Evolutionary conservation across 2,888 invertebrate species (phyloP).

Genomic region (Eurytoma adleriae): DNA sequence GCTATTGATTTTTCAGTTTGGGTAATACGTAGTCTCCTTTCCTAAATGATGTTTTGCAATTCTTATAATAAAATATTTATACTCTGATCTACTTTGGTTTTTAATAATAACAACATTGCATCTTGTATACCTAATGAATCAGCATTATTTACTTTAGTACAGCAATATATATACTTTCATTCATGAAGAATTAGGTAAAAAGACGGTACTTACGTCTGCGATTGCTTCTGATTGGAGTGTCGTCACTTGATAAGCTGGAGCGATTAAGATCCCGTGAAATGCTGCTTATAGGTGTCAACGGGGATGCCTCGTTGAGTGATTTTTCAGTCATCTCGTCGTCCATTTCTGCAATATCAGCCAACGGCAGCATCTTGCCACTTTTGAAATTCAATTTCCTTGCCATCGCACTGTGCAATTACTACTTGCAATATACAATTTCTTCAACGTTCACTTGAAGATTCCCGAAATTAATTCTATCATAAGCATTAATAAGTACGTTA

Average conservation of each 20-base stretch:
- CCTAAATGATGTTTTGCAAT: too few relatives aligned
- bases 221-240: neutral
- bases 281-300: conserved; percentile 50
- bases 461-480: neutral
- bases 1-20: too few relatives aligned
- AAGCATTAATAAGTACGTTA: too few relatives aligned
- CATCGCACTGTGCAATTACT: conserved; percentile 1
- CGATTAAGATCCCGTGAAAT: conserved; percentile 47
- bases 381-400: conserved; percentile 24
- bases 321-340: conserved; percentile 18
- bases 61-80: too few relatives aligned
- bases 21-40: too few relatives aligned
- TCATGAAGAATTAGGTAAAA: neutral
- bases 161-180: too few relatives aligned
- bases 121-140: too few relatives aligned
- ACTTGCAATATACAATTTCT: conserved; percentile 1
- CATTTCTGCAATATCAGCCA: conserved; percentile 39
- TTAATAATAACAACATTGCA: too few relatives aligned
- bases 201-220: neutral
- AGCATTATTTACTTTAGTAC: neutral
- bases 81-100: too few relatives aligned
- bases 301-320: neutral
- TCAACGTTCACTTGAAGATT: conserved; percentile 40
- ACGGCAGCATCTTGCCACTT: neutral
- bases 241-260: conserved; percentile 39